A percentile compares a stretch with the other conserved stretches of the same genome.
Evolutionary conservation across 2,113 vertebrate species (phyloP).

Genomic region (Notarius lentiginosus): DNA sequence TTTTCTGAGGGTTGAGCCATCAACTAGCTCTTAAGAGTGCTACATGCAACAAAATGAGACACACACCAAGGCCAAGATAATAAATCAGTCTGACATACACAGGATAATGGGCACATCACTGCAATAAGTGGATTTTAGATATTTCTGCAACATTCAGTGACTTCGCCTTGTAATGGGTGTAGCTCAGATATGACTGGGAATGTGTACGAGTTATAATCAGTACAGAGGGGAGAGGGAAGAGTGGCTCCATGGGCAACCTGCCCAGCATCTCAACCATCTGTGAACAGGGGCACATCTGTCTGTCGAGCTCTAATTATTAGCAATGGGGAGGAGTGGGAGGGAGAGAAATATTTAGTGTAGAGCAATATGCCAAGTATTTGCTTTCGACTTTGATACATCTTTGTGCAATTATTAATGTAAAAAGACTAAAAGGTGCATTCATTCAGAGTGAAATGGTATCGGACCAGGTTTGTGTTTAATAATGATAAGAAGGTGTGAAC

Average conservation of each 20-base stretch:
- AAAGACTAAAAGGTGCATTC: not conserved
- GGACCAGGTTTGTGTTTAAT: not conserved
- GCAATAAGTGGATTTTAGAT: not conserved
- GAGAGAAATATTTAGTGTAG: constrained; percentile 9
- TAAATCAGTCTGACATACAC: not conserved
- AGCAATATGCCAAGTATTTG: constrained; percentile 22
- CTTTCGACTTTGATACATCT: not conserved
- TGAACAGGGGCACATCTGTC: constrained; percentile 46
- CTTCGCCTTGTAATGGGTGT: not conserved
- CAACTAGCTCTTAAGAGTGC: not conserved
- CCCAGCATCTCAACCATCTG: constrained; percentile 50
- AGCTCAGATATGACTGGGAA: constrained; percentile 40
- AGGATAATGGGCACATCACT: not conserved
- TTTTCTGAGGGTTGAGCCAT: not conserved
- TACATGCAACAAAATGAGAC: not conserved
- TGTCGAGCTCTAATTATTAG: constrained; percentile 42
- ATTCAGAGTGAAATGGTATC: not conserved
- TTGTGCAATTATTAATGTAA: not conserved
- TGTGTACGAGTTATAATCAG: constrained; percentile 29
- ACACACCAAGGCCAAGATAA: not conserved
- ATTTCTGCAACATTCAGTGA: not conserved
- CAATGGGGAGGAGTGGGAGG: constrained; percentile 9
- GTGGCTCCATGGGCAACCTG: constrained; percentile 42
- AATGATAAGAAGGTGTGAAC: not conserved
- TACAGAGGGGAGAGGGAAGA: not conserved